Evolutionary conservation across 2,797 vertebrate species (phyloP).

Genomic region (Argentina silus): DNA sequence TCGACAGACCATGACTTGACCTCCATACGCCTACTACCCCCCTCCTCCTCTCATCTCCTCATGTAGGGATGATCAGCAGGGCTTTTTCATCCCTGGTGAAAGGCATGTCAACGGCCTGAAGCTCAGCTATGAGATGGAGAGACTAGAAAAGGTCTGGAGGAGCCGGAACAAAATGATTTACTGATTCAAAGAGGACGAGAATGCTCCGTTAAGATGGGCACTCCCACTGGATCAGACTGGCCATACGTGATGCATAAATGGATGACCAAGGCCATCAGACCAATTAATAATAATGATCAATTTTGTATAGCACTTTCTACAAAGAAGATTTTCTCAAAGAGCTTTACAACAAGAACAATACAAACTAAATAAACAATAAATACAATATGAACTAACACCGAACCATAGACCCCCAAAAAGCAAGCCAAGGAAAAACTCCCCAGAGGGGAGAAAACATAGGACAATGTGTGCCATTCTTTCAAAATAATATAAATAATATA

Average conservation of each 20-base stretch:
- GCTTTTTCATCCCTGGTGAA: not conserved
- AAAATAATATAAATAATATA: too few relatives aligned
- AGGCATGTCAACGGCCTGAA: slow-evolving; percentile 31
- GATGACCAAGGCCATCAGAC: not conserved
- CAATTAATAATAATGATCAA: too few relatives aligned
- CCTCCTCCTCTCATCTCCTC: not conserved
- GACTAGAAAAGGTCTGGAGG: slow-evolving; percentile 18
- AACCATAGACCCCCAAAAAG: too few relatives aligned
- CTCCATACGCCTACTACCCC: slow-evolving; percentile 2
- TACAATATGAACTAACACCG: too few relatives aligned
- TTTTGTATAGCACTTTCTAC: too few relatives aligned
- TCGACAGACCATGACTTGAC: slow-evolving; percentile 22
- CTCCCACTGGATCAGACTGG: not conserved
- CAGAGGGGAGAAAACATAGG: too few relatives aligned
- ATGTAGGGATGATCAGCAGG: not conserved
- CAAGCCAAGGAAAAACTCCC: too few relatives aligned
- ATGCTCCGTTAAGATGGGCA: not conserved
- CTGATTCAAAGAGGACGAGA: not conserved
- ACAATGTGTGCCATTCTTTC: too few relatives aligned
- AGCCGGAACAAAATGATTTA: slow-evolving; percentile 5
- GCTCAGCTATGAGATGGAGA: slow-evolving; percentile 15
- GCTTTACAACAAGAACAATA: too few relatives aligned
- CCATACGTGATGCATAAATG: not conserved
- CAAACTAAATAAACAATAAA: too few relatives aligned
- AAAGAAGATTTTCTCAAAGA: too few relatives aligned